Evolutionary conservation across 2,888 invertebrate genomes (phyloP), one percentile per base, ranked within the genome.

Genomic region (Tipula confusa): DNA sequence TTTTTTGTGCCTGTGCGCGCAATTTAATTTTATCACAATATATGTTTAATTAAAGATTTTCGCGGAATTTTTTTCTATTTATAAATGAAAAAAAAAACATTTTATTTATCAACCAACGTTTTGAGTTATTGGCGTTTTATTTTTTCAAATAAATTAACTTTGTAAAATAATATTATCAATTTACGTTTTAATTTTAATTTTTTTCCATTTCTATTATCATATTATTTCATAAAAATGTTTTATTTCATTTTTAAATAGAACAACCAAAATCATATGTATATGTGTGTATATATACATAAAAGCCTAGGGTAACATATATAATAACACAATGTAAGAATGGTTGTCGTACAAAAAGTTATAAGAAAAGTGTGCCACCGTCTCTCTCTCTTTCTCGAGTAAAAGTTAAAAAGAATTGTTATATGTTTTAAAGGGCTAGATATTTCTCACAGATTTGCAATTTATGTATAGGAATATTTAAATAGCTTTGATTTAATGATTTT

Each of bases 11-110:
- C 24, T 24, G 64, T 64, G 24, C 64, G 11, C 9, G 9, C 64
- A 24, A 64, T 9, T 64, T 9, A 9, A 64, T 24, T 64, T 64
- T 64, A 64, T 64, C 64, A 24, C 64, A 64, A 1, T 64, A 64
- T 24, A 64, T 64, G 64, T 24, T 64, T 64, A 64, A 64, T 64
- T 64, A 64, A 64, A 64, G 64, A 64, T 64, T 64, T 64, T 64
- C 64, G 64, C 64, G 64, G 64, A 64, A 64, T 64, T 64, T 64
- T n/a, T n/a, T 64, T 64, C 64, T 64, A 64, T 64, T 64, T 64
- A 64, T 64, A 64, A 24, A n/a, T n/a, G n/a, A n/a, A 43, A 64
- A 64, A 18, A 43, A 64, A 64, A 24, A 64, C 64, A 24, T 64
- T 64, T 33, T 64, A 64, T 64, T 64, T 64, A 64, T 64, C 64